phyloP scores from a whole-genome alignment of 2,888 invertebrate species.

The Dioctria rufipes region DNA sequence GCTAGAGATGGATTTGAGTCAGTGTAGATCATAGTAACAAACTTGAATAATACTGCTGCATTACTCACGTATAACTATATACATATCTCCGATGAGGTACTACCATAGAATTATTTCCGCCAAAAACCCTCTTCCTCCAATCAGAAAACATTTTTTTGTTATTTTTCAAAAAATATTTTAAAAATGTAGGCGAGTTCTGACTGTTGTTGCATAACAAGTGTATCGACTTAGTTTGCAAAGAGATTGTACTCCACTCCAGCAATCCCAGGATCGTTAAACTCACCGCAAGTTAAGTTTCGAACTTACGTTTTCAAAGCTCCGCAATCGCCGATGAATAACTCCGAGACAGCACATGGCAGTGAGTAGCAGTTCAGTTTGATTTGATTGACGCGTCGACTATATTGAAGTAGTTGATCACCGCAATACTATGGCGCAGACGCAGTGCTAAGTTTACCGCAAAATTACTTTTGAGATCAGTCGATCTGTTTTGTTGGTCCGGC shows the following conservation, averaged over 20 bases:
- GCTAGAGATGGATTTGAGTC: too few species aligned
- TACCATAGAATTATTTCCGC: too few species aligned
- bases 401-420: constrained; percentile 3
- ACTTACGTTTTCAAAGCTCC: neutral
- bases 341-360: neutral
- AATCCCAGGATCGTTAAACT: constrained; percentile 14
- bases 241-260: neutral
- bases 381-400: constrained; percentile 18
- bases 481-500: constrained; percentile 1
- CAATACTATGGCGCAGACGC: neutral
- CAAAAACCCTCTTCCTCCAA: too few species aligned
- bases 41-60: too few species aligned
- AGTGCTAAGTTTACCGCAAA: neutral
- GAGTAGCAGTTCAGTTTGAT: neutral
- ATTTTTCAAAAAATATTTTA: too few species aligned
- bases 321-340: neutral
- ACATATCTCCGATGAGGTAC: too few species aligned
- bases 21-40: too few species aligned
- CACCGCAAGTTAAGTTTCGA: constrained; percentile 9
- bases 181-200: too few species aligned
- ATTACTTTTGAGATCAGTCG: constrained; percentile 5
- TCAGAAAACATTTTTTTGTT: too few species aligned
- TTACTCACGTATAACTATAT: too few species aligned
- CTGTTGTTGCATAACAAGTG: constrained; percentile 2
- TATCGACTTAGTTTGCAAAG: too few species aligned